Conservation (phyloP, 2,113 vertebrate genomes). For the Silurus meridionalis region DNA sequence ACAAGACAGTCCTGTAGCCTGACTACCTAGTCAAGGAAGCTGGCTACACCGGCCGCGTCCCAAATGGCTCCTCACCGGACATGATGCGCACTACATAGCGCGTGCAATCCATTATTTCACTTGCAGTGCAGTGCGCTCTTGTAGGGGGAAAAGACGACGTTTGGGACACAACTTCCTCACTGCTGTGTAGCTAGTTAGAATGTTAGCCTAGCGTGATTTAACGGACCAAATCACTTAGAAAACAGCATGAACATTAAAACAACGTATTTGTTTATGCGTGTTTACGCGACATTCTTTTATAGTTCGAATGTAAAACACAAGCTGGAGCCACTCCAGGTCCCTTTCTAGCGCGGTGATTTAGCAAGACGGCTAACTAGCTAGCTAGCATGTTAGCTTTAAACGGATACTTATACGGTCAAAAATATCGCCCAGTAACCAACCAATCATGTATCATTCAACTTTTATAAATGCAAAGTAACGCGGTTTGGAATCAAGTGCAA, state of each 20-base stretch:
- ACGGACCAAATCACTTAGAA: background rate
- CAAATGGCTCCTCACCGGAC: background rate
- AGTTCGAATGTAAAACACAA: background rate
- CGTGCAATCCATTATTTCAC: background rate
- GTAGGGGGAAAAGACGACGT: background rate
- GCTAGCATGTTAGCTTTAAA: constrained; percentile 20
- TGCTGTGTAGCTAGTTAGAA: background rate
- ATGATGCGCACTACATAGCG: background rate
- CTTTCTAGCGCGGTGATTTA: background rate
- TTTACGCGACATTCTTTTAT: no score
- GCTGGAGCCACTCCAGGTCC: no score
- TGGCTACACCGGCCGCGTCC: background rate
- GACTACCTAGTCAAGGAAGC: background rate
- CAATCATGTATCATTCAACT: background rate
- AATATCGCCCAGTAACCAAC: background rate
- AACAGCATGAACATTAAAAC: background rate
- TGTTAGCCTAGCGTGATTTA: constrained; percentile 5
- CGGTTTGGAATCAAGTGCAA: background rate
- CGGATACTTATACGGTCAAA: constrained; percentile 13
- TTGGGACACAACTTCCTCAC: constrained; percentile 11
- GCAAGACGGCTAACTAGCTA: constrained; percentile 2
- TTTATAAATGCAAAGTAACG: background rate
- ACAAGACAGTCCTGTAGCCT: constrained; percentile 14
- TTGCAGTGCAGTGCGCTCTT: background rate
- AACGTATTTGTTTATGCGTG: no score